phyloP scores from a whole-genome alignment of 1,140 invertebrate species.

The Drosophila kohkoa region DNA sequence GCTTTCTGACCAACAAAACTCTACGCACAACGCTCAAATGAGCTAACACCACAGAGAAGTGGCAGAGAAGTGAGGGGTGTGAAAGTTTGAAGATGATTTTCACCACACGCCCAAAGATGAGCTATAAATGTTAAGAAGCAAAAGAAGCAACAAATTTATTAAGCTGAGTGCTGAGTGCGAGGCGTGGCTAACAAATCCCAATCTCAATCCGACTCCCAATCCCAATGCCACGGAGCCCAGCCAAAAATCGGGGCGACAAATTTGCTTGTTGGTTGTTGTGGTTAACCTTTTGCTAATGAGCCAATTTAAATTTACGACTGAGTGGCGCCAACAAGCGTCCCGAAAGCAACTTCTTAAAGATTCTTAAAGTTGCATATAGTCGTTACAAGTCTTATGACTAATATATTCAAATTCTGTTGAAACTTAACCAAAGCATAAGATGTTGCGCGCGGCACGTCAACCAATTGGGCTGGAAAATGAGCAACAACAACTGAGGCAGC shows the following conservation, averaged over 20 bases:
- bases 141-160: slow-evolving; percentile 51
- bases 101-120: not conserved
- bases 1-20: slow-evolving; percentile 66
- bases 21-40: slow-evolving; percentile 65
- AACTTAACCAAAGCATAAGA: slow-evolving; percentile 27
- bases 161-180: slow-evolving; percentile 52
- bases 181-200: not conserved
- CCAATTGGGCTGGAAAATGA: slow-evolving; percentile 74
- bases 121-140: slow-evolving; percentile 24
- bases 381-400: slow-evolving; percentile 18
- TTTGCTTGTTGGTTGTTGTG: slow-evolving; percentile 60
- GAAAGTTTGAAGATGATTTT: not conserved
- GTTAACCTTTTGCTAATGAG: slow-evolving; percentile 81
- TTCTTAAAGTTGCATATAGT: slow-evolving; percentile 8
- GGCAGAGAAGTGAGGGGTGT: not conserved
- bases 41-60: slow-evolving; percentile 35
- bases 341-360: slow-evolving; percentile 4
- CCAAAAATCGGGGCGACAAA: slow-evolving; percentile 25
- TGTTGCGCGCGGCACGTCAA: slow-evolving; percentile 23
- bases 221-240: not conserved
- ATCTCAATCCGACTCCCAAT: no score
- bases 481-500: slow-evolving; percentile 50
- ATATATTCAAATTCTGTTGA: slow-evolving; percentile 41
- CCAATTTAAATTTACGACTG: slow-evolving; percentile 78
- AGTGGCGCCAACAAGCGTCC: slow-evolving; percentile 13